Evolutionary conservation across 2,113 vertebrate species (phyloP).

Genomic region (Grallaria varia): DNA sequence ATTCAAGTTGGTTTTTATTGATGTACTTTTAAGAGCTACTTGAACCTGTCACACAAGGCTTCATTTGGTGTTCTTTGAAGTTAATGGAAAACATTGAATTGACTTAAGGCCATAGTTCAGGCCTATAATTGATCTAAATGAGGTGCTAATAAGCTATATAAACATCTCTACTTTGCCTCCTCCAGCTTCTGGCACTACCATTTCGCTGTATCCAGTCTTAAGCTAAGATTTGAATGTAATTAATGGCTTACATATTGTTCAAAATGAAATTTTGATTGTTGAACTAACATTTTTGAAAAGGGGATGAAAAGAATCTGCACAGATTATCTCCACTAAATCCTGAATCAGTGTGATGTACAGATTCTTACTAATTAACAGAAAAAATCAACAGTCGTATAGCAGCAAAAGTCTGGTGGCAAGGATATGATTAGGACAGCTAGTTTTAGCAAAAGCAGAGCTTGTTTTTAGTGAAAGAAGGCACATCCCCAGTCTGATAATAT

Average conservation of each 20-base stretch:
- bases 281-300: background rate
- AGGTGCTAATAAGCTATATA: background rate
- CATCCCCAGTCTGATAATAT: background rate
- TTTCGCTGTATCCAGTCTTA: background rate
- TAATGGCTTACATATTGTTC: background rate
- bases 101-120: background rate
- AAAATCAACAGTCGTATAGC: background rate
- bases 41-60: background rate
- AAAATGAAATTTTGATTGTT: background rate
- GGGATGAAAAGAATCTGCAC: background rate
- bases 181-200: background rate
- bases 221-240: background rate
- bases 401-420: background rate
- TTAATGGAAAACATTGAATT: background rate
- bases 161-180: background rate
- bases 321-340: background rate
- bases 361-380: background rate
- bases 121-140: slow-evolving; percentile 5
- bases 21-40: background rate
- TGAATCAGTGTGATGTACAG: background rate
- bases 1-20: background rate
- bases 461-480: background rate
- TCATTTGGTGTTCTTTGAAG: background rate
- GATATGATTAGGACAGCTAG: background rate
- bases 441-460: background rate